Conservation (phyloP, 2,797 vertebrate genomes). For the Chromobotia macracanthus region DNA sequence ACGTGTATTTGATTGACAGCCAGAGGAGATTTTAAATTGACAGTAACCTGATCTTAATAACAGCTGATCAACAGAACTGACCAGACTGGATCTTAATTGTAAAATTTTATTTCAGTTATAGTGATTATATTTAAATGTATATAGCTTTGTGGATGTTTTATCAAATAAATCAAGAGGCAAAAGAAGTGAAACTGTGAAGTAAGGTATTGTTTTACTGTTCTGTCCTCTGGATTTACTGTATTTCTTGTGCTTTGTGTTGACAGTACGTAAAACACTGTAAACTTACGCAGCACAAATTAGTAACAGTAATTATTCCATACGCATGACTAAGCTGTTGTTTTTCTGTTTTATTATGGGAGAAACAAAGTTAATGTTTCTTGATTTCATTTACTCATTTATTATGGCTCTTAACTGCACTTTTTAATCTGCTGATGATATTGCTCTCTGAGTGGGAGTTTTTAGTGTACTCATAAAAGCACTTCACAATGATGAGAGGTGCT, state of each 20-base stretch:
- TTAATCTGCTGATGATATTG: not conserved
- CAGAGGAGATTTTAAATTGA: conserved; percentile 9
- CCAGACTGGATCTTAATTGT: not conserved
- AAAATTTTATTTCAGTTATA: not conserved
- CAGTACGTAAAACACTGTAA: not conserved
- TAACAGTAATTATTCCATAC: not conserved
- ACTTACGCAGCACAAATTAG: not conserved
- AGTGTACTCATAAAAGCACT: not conserved
- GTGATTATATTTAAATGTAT: not conserved
- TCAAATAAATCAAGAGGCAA: no score
- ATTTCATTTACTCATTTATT: not conserved
- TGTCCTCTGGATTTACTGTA: not conserved
- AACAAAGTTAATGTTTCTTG: not conserved
- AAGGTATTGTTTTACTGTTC: not conserved
- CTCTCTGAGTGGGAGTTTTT: not conserved
- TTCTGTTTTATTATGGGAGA: not conserved
- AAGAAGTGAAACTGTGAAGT: not conserved
- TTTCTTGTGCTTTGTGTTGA: not conserved
- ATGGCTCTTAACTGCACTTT: not conserved
- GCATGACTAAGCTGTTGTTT: not conserved
- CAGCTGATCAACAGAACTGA: not conserved
- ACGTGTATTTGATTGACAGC: not conserved
- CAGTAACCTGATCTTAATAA: not conserved
- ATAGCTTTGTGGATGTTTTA: not conserved
- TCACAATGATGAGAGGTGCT: not conserved